phyloP scores from a whole-genome alignment of 2,797 vertebrate species.

The Gallinago nigripennis region DNA sequence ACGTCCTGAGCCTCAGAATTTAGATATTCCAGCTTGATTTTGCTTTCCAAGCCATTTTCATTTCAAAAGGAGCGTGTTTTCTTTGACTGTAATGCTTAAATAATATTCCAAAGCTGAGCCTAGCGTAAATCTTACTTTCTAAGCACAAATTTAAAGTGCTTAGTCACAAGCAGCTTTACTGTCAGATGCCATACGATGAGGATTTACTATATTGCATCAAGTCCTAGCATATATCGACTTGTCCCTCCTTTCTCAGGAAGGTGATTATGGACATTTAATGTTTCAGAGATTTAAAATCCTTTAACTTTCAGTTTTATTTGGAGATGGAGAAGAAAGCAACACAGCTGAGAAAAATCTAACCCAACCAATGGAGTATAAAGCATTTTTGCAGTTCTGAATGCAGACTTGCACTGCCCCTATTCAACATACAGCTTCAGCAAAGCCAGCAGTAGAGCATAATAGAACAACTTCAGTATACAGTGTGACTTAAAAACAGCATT shows the following conservation, averaged over 20 bases:
- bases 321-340: not conserved
- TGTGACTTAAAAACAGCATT: not conserved
- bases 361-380: not conserved
- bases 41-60: not conserved
- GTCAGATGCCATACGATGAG: not conserved
- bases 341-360: not conserved
- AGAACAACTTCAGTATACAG: not conserved
- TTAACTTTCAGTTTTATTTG: not conserved
- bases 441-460: not conserved
- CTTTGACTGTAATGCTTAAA: slow-evolving; percentile 22
- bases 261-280: not conserved
- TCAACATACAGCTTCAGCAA: not conserved
- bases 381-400: not conserved
- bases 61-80: slow-evolving; percentile 17
- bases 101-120: slow-evolving; percentile 4
- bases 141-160: not conserved
- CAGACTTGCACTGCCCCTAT: not conserved
- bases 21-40: not conserved
- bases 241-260: not conserved
- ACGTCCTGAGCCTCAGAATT: not conserved
- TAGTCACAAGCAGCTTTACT: not conserved
- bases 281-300: slow-evolving; percentile 24
- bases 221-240: not conserved
- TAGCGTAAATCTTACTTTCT: not conserved
- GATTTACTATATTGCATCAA: not conserved